These are phyloP conservation scores for Scaptomyza cyrtandrae DNA, from an alignment of 2,888 invertebrate genomes.

Conservation along the genomic window DNA sequence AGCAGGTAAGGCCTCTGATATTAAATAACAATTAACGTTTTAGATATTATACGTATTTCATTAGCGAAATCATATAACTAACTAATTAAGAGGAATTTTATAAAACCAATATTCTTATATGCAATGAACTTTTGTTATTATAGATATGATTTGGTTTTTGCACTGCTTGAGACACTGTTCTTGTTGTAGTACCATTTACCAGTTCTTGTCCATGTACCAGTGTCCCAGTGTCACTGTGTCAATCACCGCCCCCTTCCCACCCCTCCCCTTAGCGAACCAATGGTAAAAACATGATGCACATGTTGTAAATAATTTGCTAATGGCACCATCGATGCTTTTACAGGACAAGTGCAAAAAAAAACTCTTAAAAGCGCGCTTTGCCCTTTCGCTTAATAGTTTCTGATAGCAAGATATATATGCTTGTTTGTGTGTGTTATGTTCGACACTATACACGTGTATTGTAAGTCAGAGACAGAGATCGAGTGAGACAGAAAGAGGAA, in stretches of 20 bases:
- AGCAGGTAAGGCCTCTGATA: too few relatives aligned
- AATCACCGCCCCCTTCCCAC: slow-evolving; percentile 9
- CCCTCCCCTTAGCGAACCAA: slow-evolving; percentile 24
- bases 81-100: too few relatives aligned
- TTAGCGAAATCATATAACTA: too few relatives aligned
- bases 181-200: not conserved
- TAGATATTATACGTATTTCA: too few relatives aligned
- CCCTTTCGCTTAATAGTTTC: slow-evolving; percentile 5
- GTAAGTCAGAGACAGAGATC: not conserved
- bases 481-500: not conserved
- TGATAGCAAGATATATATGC: not conserved
- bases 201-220: slow-evolving; percentile 8
- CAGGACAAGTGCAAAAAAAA: slow-evolving; percentile 10
- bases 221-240: slow-evolving; percentile 12
- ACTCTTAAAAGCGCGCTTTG: not conserved
- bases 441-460: not conserved
- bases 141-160: not conserved
- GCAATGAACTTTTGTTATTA: too few relatives aligned
- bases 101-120: too few relatives aligned
- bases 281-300: slow-evolving; percentile 55
- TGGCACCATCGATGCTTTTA: slow-evolving; percentile 56
- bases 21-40: not conserved
- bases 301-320: slow-evolving; percentile 77
- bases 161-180: not conserved
- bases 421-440: slow-evolving; percentile 1